A percentile compares a stretch with the other conserved stretches of the same genome.
These are phyloP conservation scores for Lithophane semibrunnea DNA, from an alignment of 2,888 invertebrate genomes.

Conservation along the genomic window DNA sequence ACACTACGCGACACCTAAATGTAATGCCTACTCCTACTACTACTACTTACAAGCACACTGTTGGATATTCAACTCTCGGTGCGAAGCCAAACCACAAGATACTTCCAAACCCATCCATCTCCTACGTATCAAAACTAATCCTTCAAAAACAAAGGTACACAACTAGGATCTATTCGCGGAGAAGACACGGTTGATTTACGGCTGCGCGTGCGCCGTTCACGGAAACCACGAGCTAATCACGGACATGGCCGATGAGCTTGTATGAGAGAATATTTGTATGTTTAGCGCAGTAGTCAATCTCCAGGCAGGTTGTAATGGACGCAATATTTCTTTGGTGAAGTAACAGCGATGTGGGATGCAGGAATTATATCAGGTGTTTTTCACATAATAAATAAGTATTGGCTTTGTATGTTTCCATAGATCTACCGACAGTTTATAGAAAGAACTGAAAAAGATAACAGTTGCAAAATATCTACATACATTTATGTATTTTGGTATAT, in stretches of 20 bases:
- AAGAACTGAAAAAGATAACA: neutral
- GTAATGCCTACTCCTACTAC: neutral
- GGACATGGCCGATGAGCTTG: constrained; percentile 35
- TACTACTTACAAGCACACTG: neutral
- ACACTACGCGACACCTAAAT: neutral
- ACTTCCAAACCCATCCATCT: constrained; percentile 37
- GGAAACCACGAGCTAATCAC: constrained; percentile 70
- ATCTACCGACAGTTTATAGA: neutral
- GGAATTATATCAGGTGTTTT: neutral
- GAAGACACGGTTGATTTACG: constrained; percentile 76
- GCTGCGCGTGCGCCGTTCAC: constrained; percentile 72
- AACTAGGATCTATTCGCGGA: constrained; percentile 71
- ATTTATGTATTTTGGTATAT: neutral
- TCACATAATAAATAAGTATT: neutral
- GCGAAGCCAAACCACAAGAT: neutral
- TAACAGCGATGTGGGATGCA: neutral
- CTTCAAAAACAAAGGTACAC: constrained; percentile 62
- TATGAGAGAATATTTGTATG: constrained; percentile 32
- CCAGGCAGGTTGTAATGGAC: neutral
- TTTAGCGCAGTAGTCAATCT: constrained; percentile 31
- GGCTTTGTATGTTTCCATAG: neutral
- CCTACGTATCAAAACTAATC: constrained; percentile 38
- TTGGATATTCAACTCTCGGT: neutral
- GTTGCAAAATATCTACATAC: neutral
- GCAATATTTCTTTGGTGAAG: neutral